Base-by-base conservation (phyloP, 1,140 invertebrate species). In the Choristoneura fumiferana region DNA sequence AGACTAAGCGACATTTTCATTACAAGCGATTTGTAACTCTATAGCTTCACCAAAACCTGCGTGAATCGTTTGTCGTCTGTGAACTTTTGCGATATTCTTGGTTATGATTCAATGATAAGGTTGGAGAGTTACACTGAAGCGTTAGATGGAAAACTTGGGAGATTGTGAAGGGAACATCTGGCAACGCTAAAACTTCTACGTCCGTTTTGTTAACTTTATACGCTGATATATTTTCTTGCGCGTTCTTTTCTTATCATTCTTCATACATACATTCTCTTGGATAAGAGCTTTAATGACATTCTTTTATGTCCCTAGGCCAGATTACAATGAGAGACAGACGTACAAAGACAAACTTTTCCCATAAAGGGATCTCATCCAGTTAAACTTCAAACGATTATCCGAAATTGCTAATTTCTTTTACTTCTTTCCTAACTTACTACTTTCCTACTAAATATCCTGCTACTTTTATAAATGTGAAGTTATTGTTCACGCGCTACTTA, bases 201-300 rank as follows among this genome's bases (percentile, higher is more conserved):
- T 49, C 43, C 22, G 43, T 49, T 49, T 49, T 49, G 43, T 49
- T 49, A 45, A 45, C 40, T 49, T 49, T 49, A 22, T 49, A 49
- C 43, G 43, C 43, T 49, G 43, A 49, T 49, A 49, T 22, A 49
- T 49, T 13, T 49, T 29, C 43, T 49, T 49, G 43, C 18, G 22
- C 18, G 18, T 12, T 17, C n/a, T 5, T 49, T 49, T 49, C 18
- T 49, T 29, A n/a, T 22, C 14, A 33, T 45, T 10, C 40, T 29
- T 29, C 22, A 29, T 29, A 29, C 22, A 6, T 29, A 29, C 2
- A 29, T 29, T 3, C 22, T 3, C n/a, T 3, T 3, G 22, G 22
- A 29, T 3, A 6, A 6, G 22, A 3, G 22, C 22, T 29, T 29
- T 3, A 29, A 29, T 29, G 22, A 29, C 6, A 2, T 6, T 29